Base-by-base conservation (phyloP, 2,888 invertebrate genomes). In the Mesorhabditis belari region DNA sequence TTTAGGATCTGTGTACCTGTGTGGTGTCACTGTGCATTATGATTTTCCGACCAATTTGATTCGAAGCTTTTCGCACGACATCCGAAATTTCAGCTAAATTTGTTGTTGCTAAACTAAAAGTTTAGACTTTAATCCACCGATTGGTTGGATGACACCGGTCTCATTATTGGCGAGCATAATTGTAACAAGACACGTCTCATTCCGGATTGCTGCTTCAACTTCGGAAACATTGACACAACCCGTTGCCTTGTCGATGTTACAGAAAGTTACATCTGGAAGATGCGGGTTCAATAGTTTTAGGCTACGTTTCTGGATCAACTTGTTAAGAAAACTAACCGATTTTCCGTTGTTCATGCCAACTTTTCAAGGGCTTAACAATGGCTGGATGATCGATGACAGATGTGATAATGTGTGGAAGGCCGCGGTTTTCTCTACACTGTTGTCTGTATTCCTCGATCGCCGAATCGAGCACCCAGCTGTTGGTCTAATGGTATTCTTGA, bases 151-250 rank as follows among this genome's bases (percentile, higher is more conserved):
- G 5, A 86, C 82, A 29, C 87, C 87, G 4, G 86, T 86, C 76
- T 87, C 87, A 77, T 87, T 87, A 73, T 87, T 87, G 5, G 87
- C 86, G 65, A 85, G 70, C 86, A 87, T 87, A 3, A 87, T 74
- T 0, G 85, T 83, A 5, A 87, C 81, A 55, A 87, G 80, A 62
- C 83, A 82, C 0, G 87, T 87, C n/a, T 80, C 81, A 12, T 81
- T 77, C 58, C 75, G 74, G 5, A 86, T 67, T 1, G 80, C 80
- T 21, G 70, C 64, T 2, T 82, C 49, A 5, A 85, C 73, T 54
- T 81, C 80, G 6, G 79, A 75, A 0, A 79, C 73, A 50, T 76
- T 71, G n/a, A 82, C 71, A 17, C 74, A 67, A 29, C 81, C 80
- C 27, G 69, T 67, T 4, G 51, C 56, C 4, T 59, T 58, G 21